Conservation (phyloP, 2,888 invertebrate genomes). For the Panopea generosa region DNA sequence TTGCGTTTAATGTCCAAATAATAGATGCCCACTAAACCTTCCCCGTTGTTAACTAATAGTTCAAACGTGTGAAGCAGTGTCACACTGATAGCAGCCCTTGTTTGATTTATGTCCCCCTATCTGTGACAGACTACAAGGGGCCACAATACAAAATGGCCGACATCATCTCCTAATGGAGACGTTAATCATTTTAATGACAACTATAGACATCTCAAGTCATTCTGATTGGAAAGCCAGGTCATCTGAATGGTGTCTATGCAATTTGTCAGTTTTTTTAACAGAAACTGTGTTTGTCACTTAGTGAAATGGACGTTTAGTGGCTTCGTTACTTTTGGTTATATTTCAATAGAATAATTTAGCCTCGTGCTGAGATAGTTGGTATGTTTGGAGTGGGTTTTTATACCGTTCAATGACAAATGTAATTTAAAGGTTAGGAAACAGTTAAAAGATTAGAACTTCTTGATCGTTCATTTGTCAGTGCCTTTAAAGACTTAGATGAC, state of each 20-base stretch:
- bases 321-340: not conserved
- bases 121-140: slow-evolving; percentile 40
- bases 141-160: slow-evolving; percentile 53
- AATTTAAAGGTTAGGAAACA: slow-evolving; percentile 7
- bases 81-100: slow-evolving; percentile 26
- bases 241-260: slow-evolving; percentile 24
- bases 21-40: slow-evolving; percentile 15
- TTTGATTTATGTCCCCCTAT: slow-evolving; percentile 56
- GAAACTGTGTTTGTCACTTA: slow-evolving; percentile 27
- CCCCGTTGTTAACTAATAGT: slow-evolving; percentile 45
- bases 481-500: not conserved
- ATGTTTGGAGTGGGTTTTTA: not conserved
- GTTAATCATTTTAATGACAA: slow-evolving; percentile 51
- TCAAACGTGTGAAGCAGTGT: slow-evolving; percentile 52
- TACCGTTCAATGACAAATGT: slow-evolving; percentile 2
- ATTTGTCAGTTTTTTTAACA: slow-evolving; percentile 3
- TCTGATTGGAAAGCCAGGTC: slow-evolving; percentile 13
- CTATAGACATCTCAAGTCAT: slow-evolving; percentile 5
- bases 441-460: not conserved
- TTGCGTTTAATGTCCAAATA: slow-evolving; percentile 32
- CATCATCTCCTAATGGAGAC: slow-evolving; percentile 46
- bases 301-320: slow-evolving; percentile 2
- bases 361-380: slow-evolving; percentile 29
- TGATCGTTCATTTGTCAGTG: no score
- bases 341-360: not conserved